Conservation (phyloP, 2,888 invertebrate genomes). For the Drosophila subsilvestris region DNA sequence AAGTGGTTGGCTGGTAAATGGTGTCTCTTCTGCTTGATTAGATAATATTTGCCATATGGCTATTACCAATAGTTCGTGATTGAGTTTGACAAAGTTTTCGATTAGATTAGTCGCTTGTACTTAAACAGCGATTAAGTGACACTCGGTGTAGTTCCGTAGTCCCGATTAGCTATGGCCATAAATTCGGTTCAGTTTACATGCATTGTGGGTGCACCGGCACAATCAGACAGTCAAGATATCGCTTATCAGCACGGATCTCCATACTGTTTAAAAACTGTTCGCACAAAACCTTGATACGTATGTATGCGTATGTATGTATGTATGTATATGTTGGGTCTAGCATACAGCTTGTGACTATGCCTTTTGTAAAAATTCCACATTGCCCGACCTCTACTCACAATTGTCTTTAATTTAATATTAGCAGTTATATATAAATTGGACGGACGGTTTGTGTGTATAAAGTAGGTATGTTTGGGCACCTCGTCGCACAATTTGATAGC, state of each 20-base stretch:
- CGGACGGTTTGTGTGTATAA: conserved; percentile 18
- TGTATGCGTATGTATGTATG: too few species aligned
- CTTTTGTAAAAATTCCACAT: background rate
- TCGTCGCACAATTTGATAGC: conserved; percentile 51
- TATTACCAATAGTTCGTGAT: conserved; percentile 17
- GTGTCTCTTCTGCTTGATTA: conserved; percentile 32
- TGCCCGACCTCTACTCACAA: conserved; percentile 70
- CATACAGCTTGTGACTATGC: conserved; percentile 7
- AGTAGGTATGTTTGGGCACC: conserved; percentile 23
- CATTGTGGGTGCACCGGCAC: conserved; percentile 16
- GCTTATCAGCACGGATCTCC: conserved; percentile 32
- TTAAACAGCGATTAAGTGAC: background rate
- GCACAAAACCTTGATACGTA: conserved; percentile 18
- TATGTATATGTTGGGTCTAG: conserved; percentile 12
- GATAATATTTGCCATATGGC: conserved; percentile 38
- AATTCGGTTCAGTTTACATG: conserved; percentile 1
- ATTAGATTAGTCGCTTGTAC: conserved; percentile 20
- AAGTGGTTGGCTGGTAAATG: conserved; percentile 35
- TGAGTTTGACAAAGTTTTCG: conserved; percentile 7
- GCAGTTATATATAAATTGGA: conserved; percentile 35
- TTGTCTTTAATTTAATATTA: conserved; percentile 76
- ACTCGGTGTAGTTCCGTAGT: background rate
- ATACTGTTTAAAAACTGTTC: conserved; percentile 12
- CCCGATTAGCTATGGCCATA: conserved; percentile 1
- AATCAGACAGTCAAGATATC: conserved; percentile 27